Percentiles rank a stretch among this genome's conserved stretches.
phyloP scores from a whole-genome alignment of 1,140 invertebrate genomes.

The Drosophila nigrodunni region DNA sequence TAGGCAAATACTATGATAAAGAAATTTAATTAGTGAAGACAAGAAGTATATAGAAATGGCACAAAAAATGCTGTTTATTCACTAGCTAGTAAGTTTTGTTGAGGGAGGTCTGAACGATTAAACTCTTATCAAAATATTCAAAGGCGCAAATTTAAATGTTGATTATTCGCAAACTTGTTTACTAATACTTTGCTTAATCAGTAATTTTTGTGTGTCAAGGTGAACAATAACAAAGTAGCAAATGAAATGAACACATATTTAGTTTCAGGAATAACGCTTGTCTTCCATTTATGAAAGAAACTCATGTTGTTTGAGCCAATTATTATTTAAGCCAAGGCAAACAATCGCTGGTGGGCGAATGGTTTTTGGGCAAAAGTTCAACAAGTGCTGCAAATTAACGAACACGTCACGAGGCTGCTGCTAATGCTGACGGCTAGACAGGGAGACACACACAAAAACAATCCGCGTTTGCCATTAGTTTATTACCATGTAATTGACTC shows the following conservation, averaged over 20 bases:
- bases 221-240: not conserved
- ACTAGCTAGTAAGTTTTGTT: too few relatives aligned
- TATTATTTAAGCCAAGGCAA: constrained; percentile 37
- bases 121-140: too few relatives aligned
- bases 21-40: too few relatives aligned
- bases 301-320: constrained; percentile 55
- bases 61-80: too few relatives aligned
- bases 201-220: constrained; percentile 12
- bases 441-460: not conserved
- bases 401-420: constrained; percentile 54
- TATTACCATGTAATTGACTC: constrained; percentile 82
- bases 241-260: not conserved
- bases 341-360: constrained; percentile 22
- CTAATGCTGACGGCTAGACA: constrained; percentile 30
- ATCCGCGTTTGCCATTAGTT: constrained; percentile 70
- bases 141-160: too few relatives aligned
- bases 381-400: constrained; percentile 71
- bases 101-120: too few relatives aligned
- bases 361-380: constrained; percentile 61
- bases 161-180: not conserved
- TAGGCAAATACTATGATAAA: too few relatives aligned
- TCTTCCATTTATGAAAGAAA: constrained; percentile 19
- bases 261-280: not conserved
- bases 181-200: not conserved
- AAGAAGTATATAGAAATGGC: too few relatives aligned